Conservation (phyloP, 2,888 invertebrate species). For the Clistopyga incitator region DNA sequence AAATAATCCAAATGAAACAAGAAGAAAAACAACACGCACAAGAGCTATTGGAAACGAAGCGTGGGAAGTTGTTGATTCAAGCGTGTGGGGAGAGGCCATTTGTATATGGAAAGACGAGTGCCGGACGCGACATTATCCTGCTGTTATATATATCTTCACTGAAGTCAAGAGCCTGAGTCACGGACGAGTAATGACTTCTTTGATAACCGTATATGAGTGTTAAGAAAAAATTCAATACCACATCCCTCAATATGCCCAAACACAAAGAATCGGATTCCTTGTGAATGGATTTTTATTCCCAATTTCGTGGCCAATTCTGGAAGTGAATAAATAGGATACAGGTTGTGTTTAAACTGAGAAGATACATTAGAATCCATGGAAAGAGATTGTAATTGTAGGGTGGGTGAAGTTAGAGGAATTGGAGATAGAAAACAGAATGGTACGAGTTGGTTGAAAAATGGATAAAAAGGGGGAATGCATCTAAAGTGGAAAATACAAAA, state of each 20-base stretch:
- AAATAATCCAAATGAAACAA: not conserved
- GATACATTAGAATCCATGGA: no score
- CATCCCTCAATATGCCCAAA: not conserved
- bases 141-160: not conserved
- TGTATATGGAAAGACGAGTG: slow-evolving; percentile 54
- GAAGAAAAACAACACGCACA: slow-evolving; percentile 17
- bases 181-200: slow-evolving; percentile 3
- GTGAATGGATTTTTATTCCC: no score
- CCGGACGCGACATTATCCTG: not conserved
- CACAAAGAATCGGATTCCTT: no score
- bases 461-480: no score
- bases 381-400: no score
- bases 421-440: no score
- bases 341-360: no score
- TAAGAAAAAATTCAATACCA: not conserved
- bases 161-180: slow-evolving; percentile 8
- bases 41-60: slow-evolving; percentile 31
- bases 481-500: no score
- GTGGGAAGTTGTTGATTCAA: slow-evolving; percentile 46
- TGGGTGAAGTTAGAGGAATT: no score
- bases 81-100: slow-evolving; percentile 36
- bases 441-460: no score
- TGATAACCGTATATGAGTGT: slow-evolving; percentile 4
- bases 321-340: no score
- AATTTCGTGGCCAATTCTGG: no score